Evolutionary conservation across 2,888 invertebrate genomes (phyloP).

Genomic region (Caenorhabditis wallacei): DNA sequence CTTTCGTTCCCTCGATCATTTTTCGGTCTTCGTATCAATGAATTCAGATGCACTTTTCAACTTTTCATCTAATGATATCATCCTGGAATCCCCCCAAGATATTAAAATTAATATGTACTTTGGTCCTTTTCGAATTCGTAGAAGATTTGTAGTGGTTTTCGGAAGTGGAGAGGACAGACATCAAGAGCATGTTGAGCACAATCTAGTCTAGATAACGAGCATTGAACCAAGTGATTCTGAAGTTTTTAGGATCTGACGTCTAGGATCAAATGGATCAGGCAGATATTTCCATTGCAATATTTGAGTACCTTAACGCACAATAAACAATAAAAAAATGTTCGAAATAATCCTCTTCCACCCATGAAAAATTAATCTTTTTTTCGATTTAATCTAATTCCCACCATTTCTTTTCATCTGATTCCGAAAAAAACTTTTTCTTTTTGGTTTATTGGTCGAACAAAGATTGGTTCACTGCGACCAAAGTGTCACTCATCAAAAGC

Average conservation of each 20-base stretch:
- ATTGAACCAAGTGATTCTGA: neutral
- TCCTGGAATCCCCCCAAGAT: neutral
- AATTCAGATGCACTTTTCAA: conserved; percentile 57
- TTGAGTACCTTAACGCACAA: neutral
- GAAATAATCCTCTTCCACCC: neutral
- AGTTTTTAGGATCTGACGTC: neutral
- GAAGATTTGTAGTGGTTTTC: neutral
- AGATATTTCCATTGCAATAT: neutral
- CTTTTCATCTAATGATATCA: conserved; percentile 35
- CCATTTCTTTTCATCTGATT: neutral
- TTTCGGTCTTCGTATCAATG: conserved; percentile 60
- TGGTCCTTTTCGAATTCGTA: neutral
- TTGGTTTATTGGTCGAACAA: too few relatives aligned
- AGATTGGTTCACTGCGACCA: conserved; percentile 19
- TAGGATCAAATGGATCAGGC: too few relatives aligned
- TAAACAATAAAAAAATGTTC: neutral
- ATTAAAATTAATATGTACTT: neutral
- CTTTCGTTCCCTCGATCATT: conserved; percentile 46
- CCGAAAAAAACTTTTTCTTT: neutral
- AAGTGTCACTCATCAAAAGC: too few relatives aligned
- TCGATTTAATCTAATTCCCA: neutral
- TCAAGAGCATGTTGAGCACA: neutral
- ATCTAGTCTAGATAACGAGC: conserved; percentile 20
- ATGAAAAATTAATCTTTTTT: too few relatives aligned
- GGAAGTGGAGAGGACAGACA: neutral